Evolutionary conservation across 2,888 invertebrate genomes (phyloP), one percentile per base, ranked within the genome.

Genomic region (Branchipolynoe longqiensis): DNA sequence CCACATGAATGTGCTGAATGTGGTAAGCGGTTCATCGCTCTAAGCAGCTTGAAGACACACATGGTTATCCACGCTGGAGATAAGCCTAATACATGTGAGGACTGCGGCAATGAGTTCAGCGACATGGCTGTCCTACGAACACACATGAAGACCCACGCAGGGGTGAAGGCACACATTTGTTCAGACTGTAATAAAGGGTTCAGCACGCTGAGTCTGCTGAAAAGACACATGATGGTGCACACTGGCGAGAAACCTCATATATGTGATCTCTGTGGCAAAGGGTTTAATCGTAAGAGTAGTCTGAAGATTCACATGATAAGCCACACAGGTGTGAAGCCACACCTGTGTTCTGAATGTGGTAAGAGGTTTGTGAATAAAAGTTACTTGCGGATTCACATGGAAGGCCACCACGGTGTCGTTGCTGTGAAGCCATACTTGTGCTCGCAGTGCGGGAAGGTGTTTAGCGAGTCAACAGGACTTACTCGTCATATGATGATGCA

Each of bases 101-200:
- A 41, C 25, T 85, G 85, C 82, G 85, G 73, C 18, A 40, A 73
- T 38, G 40, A 36, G 25, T 85, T 85, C 25, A 28, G 59, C 6
- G 3, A 38, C 4, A 28, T n/a, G 14, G 40, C 54, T n/a, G 41
- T 38, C 25, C 54, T 78, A 59, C 58, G 41, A 25, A 59, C 22
- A 0, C 85, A 85, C 48, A 81, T 81, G 81, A 81, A 12, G 25
- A 81, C 54, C 33, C 81, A 81, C 81, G 54, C 74, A 74, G 38
- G 41, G 36, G 28, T 38, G 33, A 62, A 28, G 14, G 38, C 38
- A 4, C 41, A 74, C 38, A 8, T 40, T 22, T 74, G 74, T 38
- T 2, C 74, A 22, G 3, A 38, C n/a, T 74, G 74, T 38, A 40
- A 40, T 1, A 33, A 74, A 38, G 74, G 74, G n/a, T 74, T 74